Evolutionary conservation across 2,797 vertebrate species (phyloP).

Genomic region (Dermochelys coriacea): DNA sequence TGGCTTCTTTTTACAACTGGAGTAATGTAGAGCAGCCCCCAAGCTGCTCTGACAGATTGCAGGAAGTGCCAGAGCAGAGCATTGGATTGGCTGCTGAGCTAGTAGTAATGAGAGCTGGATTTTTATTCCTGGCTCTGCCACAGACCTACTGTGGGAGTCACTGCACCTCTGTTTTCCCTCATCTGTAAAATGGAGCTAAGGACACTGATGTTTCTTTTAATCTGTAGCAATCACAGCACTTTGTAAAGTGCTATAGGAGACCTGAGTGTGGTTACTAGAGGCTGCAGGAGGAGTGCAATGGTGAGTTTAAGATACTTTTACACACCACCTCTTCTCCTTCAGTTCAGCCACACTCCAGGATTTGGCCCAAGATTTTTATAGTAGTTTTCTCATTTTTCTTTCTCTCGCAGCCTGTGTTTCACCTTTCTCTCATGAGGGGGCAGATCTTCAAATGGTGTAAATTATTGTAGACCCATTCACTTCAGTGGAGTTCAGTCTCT

Average conservation of each 20-base stretch:
- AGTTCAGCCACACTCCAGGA: not conserved
- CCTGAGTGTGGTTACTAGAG: not conserved
- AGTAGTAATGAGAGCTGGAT: not conserved
- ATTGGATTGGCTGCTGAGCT: not conserved
- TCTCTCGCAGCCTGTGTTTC: not conserved
- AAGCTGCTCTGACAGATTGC: accelerated
- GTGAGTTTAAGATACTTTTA: accelerated
- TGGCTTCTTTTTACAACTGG: not conserved
- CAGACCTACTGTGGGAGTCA: not conserved
- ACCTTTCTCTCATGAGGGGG: not conserved
- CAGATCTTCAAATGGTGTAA: not conserved
- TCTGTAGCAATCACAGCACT: too few relatives aligned
- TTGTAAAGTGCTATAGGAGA: not conserved
- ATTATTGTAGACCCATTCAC: not conserved
- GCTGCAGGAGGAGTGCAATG: accelerated
- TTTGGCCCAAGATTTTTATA: not conserved
- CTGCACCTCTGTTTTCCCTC: not conserved
- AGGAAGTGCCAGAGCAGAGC: not conserved
- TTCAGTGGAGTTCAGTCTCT: not conserved
- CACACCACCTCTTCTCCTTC: not conserved
- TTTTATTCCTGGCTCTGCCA: not conserved
- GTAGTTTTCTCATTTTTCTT: not conserved
- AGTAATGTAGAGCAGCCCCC: not conserved
- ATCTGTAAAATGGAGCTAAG: not conserved
- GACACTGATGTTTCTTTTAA: too few relatives aligned